Evolutionary conservation across 1,140 invertebrate species (phyloP), one percentile per base, ranked within the genome.

Genomic region (Euura saliciscinereae): DNA sequence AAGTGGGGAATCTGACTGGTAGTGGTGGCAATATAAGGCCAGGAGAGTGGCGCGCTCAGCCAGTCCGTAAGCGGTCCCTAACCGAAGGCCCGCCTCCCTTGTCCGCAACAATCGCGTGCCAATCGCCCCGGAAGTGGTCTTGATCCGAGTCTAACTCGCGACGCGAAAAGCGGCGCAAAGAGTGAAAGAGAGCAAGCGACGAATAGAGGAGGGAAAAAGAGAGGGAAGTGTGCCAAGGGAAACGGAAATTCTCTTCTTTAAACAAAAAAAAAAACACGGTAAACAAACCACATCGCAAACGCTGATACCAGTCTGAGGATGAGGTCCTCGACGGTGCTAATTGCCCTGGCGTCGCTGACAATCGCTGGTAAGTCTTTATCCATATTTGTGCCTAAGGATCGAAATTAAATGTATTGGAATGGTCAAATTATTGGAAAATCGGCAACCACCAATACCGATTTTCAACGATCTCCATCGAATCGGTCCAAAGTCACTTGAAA

Each of bases 11-110:
- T 65, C 43, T 42, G 43, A 8, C 71, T 67, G 72, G 83, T 87
- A 84, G 86, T 83, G 85, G 86, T 87, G 85, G 85, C 78, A 87
- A 88, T 88, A 88, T 88, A 88, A 88, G 79, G 80, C 80, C 74
- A 73, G 76, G 74, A 76, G 78, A 82, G 80, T 85, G 81, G 79
- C 82, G 80, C 77, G 82, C 76, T 78, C 79, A 78, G 84, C 83
- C 86, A 87, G 85, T 87, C 79, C 80, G 81, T 84, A 80, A 84
- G 82, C 84, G 85, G 80, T 85, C 80, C 78, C 81, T 83, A 84
- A 76, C 76, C 81, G 77, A 82, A 82, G 82, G 78, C 79, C 80
- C 82, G 84, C 79, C 82, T 79, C 82, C 79, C 79, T 43, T 28
- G 13, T 45, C 46, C 46, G 45, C 42, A 68, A 42, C 2, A 59